Evolutionary conservation across 1,140 invertebrate species (phyloP).

Genomic region (Drosophila arizonae): DNA sequence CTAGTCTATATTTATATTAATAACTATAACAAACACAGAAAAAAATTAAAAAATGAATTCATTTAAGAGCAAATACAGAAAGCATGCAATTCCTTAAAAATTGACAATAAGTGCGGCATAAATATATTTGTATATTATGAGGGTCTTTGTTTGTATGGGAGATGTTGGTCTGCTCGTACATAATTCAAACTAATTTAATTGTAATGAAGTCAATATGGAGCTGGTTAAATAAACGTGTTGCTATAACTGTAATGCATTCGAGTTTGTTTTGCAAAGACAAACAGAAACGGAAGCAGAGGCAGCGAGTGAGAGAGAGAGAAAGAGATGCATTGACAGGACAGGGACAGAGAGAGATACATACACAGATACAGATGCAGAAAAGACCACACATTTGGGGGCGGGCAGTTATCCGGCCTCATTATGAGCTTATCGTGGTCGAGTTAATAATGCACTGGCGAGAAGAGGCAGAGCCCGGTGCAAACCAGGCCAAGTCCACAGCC

Average conservation of each 20-base stretch:
- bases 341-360: not conserved
- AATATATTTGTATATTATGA: no score
- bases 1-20: no score
- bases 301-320: not conserved
- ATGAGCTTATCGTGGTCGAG: conserved; percentile 74
- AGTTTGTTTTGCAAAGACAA: conserved; percentile 9
- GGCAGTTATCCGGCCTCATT: conserved; percentile 66
- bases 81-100: no score
- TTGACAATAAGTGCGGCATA: no score
- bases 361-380: not conserved
- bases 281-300: conserved; percentile 25
- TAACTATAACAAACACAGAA: no score
- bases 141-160: conserved; percentile 1
- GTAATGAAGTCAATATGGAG: not conserved
- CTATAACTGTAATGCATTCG: not conserved
- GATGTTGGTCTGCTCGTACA: no score
- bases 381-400: conserved; percentile 58
- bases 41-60: no score
- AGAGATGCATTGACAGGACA: not conserved
- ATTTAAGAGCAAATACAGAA: no score
- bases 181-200: not conserved
- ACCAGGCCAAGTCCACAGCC: conserved; percentile 17
- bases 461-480: conserved; percentile 28
- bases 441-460: conserved; percentile 69
- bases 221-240: not conserved